Evolutionary conservation across 1,140 invertebrate genomes (phyloP), one percentile per base, ranked within the genome.

Genomic region (Artemia franciscana): DNA sequence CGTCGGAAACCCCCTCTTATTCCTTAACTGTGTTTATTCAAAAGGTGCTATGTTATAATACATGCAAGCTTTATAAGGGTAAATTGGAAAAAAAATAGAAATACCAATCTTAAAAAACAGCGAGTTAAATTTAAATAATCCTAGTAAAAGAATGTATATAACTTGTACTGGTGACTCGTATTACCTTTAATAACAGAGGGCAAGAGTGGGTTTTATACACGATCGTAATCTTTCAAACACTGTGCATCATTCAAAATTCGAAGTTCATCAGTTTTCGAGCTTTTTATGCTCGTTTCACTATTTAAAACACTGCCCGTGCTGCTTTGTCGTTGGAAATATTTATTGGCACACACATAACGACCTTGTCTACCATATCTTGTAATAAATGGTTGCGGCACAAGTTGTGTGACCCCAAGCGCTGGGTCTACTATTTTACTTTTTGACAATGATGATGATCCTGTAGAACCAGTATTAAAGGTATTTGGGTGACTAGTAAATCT

Each of bases 401-500:
- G 39, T 3, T 51, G 39, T 18, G 39, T 51, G 1, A 51, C 39
- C 39, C 39, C 39, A 51, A 51, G 39, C 12, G 39, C 39, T 51
- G 39, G 39, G 39, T 51, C 39, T 15, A 51, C 39, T 18, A 51
- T 51, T 1, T 15, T 12, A 12, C 21, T 18, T 18, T 51, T 51
- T 18, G 39, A 51, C 12, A 51, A 18, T 12, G 39, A 51, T 3
- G 39, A 51, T 15, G 39, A 51, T 18, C 21, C 39, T 25, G 68
- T 67, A 26, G 57, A 66, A n/a, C 64, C 65, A 21, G 66, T 66
- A 25, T 66, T 70, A 58, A 70, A 69, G 15, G 70, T 70, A 23
- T 67, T 69, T 56, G 70, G 69, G 3, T 69, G 66, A 61, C 68
- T 69, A 18, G 69, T 61, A 57, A 67, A 67, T n/a, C 68, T 64